A percentile compares a stretch with the other conserved stretches of the same genome.
Conservation (phyloP, 64 coral and sea anemone genomes). For the Pachyseris speciosa region DNA sequence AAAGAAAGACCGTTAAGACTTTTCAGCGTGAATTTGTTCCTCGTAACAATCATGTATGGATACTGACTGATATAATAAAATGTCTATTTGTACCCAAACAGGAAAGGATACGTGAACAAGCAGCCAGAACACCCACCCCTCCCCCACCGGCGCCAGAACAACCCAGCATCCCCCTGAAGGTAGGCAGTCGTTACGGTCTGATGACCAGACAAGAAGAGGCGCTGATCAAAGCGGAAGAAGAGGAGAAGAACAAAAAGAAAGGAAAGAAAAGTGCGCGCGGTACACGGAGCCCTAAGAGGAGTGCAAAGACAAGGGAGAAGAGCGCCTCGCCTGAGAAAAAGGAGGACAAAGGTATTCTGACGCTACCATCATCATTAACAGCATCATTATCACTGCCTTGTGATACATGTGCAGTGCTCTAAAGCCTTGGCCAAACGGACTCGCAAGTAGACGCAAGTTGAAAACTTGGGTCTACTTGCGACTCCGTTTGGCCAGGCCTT, state of each 20-base stretch:
- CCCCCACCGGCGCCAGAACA: slow-evolving; percentile 79
- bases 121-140: slow-evolving; percentile 90
- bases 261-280: slow-evolving; percentile 79
- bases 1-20: too few species aligned
- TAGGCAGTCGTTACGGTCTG: slow-evolving; percentile 93
- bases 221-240: slow-evolving; percentile 90
- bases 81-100: not conserved
- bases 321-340: slow-evolving; percentile 78
- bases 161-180: slow-evolving; percentile 73
- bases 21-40: too few species aligned
- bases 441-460: too few species aligned
- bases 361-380: too few species aligned
- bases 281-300: slow-evolving; percentile 51
- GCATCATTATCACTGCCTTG: too few species aligned
- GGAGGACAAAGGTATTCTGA: slow-evolving; percentile 27
- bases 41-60: too few species aligned
- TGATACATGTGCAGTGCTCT: too few species aligned
- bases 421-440: too few species aligned
- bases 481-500: too few species aligned
- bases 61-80: not conserved
- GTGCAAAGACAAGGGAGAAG: slow-evolving; percentile 56
- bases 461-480: too few species aligned
- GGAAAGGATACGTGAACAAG: slow-evolving; percentile 75
- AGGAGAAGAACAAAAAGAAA: slow-evolving; percentile 94
- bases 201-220: slow-evolving; percentile 89